Conservation (phyloP, 1,140 invertebrate genomes). For the Matsumurasca onukii region DNA sequence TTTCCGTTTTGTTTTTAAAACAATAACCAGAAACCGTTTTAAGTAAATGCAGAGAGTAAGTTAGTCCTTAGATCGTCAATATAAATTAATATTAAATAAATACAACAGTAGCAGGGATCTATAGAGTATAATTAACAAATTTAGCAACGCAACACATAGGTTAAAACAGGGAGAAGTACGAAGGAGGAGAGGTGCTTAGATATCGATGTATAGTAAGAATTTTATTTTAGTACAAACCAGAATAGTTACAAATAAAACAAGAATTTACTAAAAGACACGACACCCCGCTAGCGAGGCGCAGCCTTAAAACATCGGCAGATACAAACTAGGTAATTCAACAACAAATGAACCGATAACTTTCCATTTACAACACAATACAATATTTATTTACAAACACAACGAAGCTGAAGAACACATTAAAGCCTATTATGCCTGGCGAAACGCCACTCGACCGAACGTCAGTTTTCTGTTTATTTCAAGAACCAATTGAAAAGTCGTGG, state of each 20-base stretch:
- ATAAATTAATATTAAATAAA: conserved; percentile 9
- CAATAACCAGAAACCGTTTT: background rate
- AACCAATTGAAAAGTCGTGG: conserved; percentile 28
- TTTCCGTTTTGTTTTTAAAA: conserved; percentile 7
- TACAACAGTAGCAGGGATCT: background rate
- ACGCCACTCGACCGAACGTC: conserved; percentile 9
- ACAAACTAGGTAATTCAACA: conserved; percentile 2
- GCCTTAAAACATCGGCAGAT: conserved; percentile 13
- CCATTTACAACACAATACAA: conserved; percentile 32
- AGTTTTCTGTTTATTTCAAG: conserved; percentile 27
- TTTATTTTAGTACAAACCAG: background rate
- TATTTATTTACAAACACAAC: conserved; percentile 30
- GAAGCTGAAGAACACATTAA: conserved; percentile 16
- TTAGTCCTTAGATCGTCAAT: conserved; percentile 12
- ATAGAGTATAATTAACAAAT: conserved; percentile 1
- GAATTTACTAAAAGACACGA: conserved; percentile 1
- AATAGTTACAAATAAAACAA: conserved; percentile 2
- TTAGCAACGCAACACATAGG: conserved; percentile 4
- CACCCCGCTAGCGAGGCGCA: background rate
- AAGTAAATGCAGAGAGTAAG: conserved; percentile 9
- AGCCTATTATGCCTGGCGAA: conserved; percentile 10
- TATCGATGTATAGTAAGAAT: background rate
- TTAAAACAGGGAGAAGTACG: background rate
- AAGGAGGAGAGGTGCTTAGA: background rate
- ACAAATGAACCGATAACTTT: conserved; percentile 24